Conservation (phyloP, 2,888 invertebrate species). For the Drosophila basisetae region DNA sequence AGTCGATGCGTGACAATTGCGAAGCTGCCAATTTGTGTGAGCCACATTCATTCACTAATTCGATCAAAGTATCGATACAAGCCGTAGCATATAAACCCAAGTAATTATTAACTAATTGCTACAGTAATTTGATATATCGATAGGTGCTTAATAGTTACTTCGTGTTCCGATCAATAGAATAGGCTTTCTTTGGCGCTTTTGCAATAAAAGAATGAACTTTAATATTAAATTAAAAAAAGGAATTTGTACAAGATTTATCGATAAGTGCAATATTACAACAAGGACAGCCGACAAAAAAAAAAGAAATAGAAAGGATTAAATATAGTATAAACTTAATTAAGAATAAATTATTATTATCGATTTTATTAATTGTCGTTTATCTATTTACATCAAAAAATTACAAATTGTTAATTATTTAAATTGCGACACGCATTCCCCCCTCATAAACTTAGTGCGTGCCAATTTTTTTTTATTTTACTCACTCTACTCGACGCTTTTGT, state of each 20-base stretch:
- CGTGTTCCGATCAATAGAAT: not conserved
- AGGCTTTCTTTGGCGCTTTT: not conserved
- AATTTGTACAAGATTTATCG: not conserved
- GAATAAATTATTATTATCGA: not conserved
- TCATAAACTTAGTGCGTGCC: not conserved
- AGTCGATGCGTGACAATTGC: slow-evolving; percentile 22
- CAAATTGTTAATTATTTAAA: not conserved
- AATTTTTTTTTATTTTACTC: not conserved
- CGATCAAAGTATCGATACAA: slow-evolving; percentile 21
- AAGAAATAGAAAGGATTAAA: not conserved
- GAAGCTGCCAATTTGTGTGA: slow-evolving; percentile 17
- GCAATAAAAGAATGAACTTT: not conserved
- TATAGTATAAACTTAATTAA: not conserved
- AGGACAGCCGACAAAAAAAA: not conserved
- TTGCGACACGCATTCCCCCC: not conserved
- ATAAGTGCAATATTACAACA: not conserved
- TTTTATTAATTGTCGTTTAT: not conserved
- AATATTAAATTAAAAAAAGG: not conserved
- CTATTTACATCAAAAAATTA: not conserved
- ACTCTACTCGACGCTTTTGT: slow-evolving; percentile 20
- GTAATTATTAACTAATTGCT: slow-evolving; percentile 2
- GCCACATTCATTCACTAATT: slow-evolving; percentile 32
- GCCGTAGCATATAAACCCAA: not conserved
- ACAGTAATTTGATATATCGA: not conserved
- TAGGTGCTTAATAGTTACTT: not conserved